phyloP scores from a whole-genome alignment of 1,140 invertebrate species.

The Psix sp. region DNA sequence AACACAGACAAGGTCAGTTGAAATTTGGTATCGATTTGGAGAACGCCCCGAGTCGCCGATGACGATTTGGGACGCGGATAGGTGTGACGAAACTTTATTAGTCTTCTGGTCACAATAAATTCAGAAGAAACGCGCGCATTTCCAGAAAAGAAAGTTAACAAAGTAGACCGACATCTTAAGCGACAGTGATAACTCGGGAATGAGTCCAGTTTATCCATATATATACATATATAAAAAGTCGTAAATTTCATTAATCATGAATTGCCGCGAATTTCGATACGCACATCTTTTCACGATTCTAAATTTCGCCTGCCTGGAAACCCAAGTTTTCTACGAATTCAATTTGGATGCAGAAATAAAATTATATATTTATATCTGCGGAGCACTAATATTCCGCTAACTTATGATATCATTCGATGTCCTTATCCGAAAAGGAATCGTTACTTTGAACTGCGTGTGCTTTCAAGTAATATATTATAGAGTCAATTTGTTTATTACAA shows the following conservation, averaged over 20 bases:
- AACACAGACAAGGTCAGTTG: too few relatives aligned
- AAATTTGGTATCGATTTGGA: too few relatives aligned
- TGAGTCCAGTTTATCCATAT: neutral
- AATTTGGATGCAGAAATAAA: constrained; percentile 32
- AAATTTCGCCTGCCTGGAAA: constrained; percentile 40
- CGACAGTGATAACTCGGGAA: constrained; percentile 2
- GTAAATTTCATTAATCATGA: constrained; percentile 28
- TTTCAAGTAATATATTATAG: too few relatives aligned
- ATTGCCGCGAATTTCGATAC: constrained; percentile 19
- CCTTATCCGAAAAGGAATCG: constrained; percentile 22
- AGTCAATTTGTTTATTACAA: too few relatives aligned
- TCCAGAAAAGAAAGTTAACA: too few relatives aligned
- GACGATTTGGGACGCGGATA: too few relatives aligned
- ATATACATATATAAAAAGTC: constrained; percentile 6
- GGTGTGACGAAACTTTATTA: too few relatives aligned
- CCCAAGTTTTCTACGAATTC: constrained; percentile 25
- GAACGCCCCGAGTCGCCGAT: too few relatives aligned
- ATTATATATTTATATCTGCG: constrained; percentile 33
- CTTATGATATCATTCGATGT: constrained; percentile 9
- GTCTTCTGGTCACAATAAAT: too few relatives aligned
- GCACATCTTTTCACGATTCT: constrained; percentile 22
- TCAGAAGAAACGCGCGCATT: too few relatives aligned
- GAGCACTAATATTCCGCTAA: constrained; percentile 12
- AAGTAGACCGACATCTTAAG: too few relatives aligned
- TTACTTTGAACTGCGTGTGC: too few relatives aligned